Percentiles rank a stretch among this genome's conserved stretches.
Conservation (phyloP, 2,113 vertebrate genomes). For the Mustelus asterias region DNA sequence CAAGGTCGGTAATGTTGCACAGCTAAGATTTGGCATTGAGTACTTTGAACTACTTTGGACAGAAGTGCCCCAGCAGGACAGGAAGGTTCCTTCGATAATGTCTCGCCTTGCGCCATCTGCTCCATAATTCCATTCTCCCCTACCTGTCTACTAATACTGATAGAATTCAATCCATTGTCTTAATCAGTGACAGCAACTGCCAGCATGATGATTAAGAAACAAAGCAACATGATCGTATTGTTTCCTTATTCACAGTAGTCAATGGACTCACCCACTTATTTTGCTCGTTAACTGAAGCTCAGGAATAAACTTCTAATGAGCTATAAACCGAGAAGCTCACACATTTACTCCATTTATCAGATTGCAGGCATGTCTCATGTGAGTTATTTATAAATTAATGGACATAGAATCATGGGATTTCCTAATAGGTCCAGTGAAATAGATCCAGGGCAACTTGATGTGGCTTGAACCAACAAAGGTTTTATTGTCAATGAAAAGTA, state of each 20-base stretch:
- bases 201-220: slow-evolving; percentile 23
- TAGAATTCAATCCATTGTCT: slow-evolving; percentile 29
- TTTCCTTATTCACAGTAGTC: background rate
- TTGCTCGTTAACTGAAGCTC: background rate
- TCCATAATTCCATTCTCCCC: background rate
- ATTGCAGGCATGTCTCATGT: background rate
- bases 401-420: background rate
- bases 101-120: slow-evolving; percentile 21
- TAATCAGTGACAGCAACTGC: slow-evolving; percentile 29
- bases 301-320: background rate
- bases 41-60: slow-evolving; percentile 22
- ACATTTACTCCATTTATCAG: background rate
- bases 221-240: background rate
- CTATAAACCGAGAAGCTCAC: background rate
- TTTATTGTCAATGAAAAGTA: too few species aligned
- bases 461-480: too few species aligned
- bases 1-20: slow-evolving; percentile 2
- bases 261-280: background rate
- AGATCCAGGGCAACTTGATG: too few species aligned
- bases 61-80: background rate
- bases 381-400: background rate
- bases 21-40: background rate
- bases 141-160: background rate
- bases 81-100: slow-evolving; percentile 3
- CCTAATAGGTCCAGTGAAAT: background rate